These are phyloP conservation scores for Euproctis similis DNA, from an alignment of 2,888 invertebrate genomes.

Conservation along the genomic window DNA sequence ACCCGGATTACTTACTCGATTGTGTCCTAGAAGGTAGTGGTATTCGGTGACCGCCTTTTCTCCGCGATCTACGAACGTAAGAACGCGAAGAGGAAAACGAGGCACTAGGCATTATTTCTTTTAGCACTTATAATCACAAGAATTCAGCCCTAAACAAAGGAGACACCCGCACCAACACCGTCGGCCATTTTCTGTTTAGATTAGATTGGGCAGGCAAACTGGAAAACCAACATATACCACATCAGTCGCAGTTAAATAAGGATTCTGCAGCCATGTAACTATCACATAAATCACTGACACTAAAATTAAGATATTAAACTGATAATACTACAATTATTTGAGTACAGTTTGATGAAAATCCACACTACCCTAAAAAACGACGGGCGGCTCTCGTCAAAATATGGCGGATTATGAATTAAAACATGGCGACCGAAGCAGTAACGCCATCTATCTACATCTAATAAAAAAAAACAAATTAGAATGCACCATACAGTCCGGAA, in stretches of 20 bases:
- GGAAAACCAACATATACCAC: slow-evolving; percentile 55
- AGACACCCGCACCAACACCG: slow-evolving; percentile 86
- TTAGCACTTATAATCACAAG: slow-evolving; percentile 70
- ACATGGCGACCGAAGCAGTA: slow-evolving; percentile 54
- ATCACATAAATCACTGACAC: slow-evolving; percentile 58
- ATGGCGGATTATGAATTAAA: slow-evolving; percentile 60
- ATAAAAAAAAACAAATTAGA: slow-evolving; percentile 3
- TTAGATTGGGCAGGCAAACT: slow-evolving; percentile 70
- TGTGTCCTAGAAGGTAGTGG: slow-evolving; percentile 87
- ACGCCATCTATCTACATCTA: slow-evolving; percentile 40
- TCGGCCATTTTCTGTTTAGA: slow-evolving; percentile 89
- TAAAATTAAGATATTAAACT: slow-evolving; percentile 52
- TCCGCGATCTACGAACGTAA: slow-evolving; percentile 92
- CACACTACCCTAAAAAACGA: slow-evolving; percentile 55
- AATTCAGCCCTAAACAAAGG: slow-evolving; percentile 85
- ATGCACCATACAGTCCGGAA: too few relatives aligned
- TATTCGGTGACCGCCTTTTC: slow-evolving; percentile 93
- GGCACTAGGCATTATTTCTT: slow-evolving; percentile 93
- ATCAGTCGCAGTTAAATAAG: slow-evolving; percentile 40
- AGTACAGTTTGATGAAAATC: slow-evolving; percentile 51
- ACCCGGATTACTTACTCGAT: slow-evolving; percentile 83
- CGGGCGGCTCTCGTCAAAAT: slow-evolving; percentile 69
- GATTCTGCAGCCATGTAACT: slow-evolving; percentile 37
- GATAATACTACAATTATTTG: slow-evolving; percentile 58
- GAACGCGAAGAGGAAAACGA: slow-evolving; percentile 95